phyloP scores from a whole-genome alignment of 2,113 vertebrate species.

The Cygnus atratus region DNA sequence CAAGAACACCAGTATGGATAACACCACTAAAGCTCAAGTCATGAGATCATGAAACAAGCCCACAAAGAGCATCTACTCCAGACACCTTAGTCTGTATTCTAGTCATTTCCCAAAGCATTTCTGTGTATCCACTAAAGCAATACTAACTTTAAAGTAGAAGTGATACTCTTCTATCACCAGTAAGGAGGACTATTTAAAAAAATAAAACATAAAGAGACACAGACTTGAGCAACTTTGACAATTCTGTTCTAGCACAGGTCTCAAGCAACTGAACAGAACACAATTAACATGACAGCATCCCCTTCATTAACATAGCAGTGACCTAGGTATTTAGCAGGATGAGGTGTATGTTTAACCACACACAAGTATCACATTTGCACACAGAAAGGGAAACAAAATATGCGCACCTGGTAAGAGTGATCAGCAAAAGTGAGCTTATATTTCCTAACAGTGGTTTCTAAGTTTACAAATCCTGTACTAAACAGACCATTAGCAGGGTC shows the following conservation, averaged over 20 bases:
- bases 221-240: neutral
- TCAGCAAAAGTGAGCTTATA: neutral
- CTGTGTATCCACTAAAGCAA: neutral
- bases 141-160: neutral
- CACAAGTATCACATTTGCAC: neutral
- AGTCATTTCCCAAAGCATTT: neutral
- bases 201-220: neutral
- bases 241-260: neutral
- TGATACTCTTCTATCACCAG: neutral
- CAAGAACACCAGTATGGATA: neutral
- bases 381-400: fast-evolving
- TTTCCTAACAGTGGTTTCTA: neutral
- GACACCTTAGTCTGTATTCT: neutral
- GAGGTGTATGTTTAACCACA: neutral
- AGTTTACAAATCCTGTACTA: neutral
- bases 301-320: neutral
- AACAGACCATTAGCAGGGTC: neutral
- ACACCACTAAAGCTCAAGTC: neutral
- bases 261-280: neutral
- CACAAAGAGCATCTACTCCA: neutral
- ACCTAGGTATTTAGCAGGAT: neutral
- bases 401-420: neutral
- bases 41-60: neutral
- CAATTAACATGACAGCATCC: neutral
- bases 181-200: neutral